phyloP scores from a whole-genome alignment of 1,140 invertebrate genomes.

The Lordiphosa mommai region DNA sequence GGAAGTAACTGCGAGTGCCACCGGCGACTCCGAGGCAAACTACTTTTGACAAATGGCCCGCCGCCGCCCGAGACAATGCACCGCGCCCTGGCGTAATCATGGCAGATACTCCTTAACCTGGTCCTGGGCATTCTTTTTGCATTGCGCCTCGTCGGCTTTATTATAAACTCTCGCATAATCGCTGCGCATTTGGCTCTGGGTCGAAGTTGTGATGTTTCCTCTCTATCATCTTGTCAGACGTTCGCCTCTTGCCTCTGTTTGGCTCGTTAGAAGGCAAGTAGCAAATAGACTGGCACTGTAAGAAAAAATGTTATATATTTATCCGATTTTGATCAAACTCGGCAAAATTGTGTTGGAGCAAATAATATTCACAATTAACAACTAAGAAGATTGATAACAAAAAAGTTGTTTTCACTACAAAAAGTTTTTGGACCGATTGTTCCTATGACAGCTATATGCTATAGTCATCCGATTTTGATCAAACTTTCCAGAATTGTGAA shows the following conservation, averaged over 20 bases:
- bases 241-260: constrained; percentile 50
- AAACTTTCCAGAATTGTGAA: too few relatives aligned
- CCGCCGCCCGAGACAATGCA: constrained; percentile 28
- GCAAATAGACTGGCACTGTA: neutral
- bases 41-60: constrained; percentile 59
- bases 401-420: too few relatives aligned
- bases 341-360: too few relatives aligned
- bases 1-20: constrained; percentile 52
- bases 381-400: too few relatives aligned
- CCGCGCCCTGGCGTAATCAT: too few relatives aligned
- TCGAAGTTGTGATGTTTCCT: constrained; percentile 13
- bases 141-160: constrained; percentile 51
- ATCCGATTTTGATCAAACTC: too few relatives aligned
- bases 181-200: constrained; percentile 47
- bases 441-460: too few relatives aligned
- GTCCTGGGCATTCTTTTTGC: constrained; percentile 17
- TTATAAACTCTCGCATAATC: constrained; percentile 72
- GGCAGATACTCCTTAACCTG: constrained; percentile 22
- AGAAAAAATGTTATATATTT: too few relatives aligned
- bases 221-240: constrained; percentile 51
- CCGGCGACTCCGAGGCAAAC: constrained; percentile 33
- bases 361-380: too few relatives aligned
- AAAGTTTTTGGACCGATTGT: too few relatives aligned
- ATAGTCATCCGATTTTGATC: too few relatives aligned
- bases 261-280: constrained; percentile 35